Conservation (phyloP, 2,797 vertebrate genomes). For the Tragopan temminckii region DNA sequence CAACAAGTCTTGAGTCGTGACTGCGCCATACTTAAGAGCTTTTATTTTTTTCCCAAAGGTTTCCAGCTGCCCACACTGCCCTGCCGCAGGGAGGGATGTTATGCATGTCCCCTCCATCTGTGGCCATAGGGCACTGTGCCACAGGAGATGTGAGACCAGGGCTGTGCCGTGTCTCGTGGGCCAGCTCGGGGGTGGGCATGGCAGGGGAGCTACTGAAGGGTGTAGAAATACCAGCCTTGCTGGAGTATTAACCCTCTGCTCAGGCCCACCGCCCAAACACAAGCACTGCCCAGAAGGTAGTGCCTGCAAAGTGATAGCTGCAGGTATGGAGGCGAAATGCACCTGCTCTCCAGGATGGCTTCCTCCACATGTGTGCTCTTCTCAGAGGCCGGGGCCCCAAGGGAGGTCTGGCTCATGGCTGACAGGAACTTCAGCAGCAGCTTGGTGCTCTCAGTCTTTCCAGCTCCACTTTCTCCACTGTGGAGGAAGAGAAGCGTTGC, state of each 20-base stretch:
- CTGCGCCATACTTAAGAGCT: not conserved
- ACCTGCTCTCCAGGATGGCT: conserved; percentile 94
- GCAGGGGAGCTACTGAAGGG: not conserved
- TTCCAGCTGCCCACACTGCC: not conserved
- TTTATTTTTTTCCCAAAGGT: not conserved
- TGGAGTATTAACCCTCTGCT: not conserved
- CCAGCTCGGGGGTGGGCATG: not conserved
- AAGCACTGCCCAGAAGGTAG: not conserved
- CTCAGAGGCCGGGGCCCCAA: conserved; percentile 81
- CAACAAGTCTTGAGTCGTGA: not conserved
- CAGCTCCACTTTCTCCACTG: conserved; percentile 93
- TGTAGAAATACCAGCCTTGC: not conserved
- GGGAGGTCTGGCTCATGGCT: conserved; percentile 90
- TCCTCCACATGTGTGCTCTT: conserved; percentile 90
- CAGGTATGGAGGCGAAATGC: not conserved
- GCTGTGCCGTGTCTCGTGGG: fast-evolving
- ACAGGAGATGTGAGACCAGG: fast-evolving
- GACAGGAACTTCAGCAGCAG: conserved; percentile 92
- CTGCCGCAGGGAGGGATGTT: not conserved
- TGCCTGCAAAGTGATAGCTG: not conserved
- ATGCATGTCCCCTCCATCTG: fast-evolving
- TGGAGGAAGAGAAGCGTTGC: not conserved
- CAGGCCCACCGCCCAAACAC: not conserved
- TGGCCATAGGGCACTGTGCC: not conserved
- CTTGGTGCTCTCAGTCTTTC: conserved; percentile 96